Base-by-base conservation (phyloP, 1,140 invertebrate genomes). In the Lordiphosa stackelbergi region DNA sequence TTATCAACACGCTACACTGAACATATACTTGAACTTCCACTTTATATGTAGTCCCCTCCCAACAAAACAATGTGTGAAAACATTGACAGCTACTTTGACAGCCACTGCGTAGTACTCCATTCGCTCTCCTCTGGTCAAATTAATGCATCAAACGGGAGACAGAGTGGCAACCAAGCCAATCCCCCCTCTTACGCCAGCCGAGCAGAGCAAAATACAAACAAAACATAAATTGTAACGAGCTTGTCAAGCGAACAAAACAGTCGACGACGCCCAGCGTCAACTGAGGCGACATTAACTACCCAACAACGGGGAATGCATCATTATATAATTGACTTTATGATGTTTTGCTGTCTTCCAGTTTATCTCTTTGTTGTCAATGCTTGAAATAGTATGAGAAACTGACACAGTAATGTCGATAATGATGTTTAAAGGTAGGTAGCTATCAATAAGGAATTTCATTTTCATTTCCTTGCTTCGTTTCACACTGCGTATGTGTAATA, bases 301-400 rank as follows among this genome's bases (percentile, higher is more conserved):
- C 19, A 31, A 43, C 61, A 45, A 40, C 46, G 46, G 16, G 45
- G 43, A 46, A 53, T 36, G 45, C 56, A 48, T 59, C 62, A 58
- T 59, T 68, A 69, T 69, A 61, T 69, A 69, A 69, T 69, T 69
- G 66, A 69, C 66, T 69, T 31, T 51, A 66, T 51, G 66, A 69
- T 69, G 65, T 41, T 66, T 7, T 45, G 55, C 56, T 69, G 64
- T 69, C 64, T 56, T 53, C 48, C 65, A 61, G 64, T 69, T 69
- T 69, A 69, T 69, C 55, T 60, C 65, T 60, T 60, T 60, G 65
- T 69, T 69, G 65, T 60, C 49, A 48, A 45, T 51, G 49, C 37
- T 52, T 56, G 41, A 48, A 36, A 4, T 42, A 47, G 48, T 54
- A 68, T 69, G 58, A 68, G 63, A 16, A 37, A 28, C 47, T 52